A percentile compares a stretch with the other conserved stretches of the same genome.
Evolutionary conservation across 2,797 vertebrate species (phyloP).

Genomic region (Phrynocephalus forsythii): DNA sequence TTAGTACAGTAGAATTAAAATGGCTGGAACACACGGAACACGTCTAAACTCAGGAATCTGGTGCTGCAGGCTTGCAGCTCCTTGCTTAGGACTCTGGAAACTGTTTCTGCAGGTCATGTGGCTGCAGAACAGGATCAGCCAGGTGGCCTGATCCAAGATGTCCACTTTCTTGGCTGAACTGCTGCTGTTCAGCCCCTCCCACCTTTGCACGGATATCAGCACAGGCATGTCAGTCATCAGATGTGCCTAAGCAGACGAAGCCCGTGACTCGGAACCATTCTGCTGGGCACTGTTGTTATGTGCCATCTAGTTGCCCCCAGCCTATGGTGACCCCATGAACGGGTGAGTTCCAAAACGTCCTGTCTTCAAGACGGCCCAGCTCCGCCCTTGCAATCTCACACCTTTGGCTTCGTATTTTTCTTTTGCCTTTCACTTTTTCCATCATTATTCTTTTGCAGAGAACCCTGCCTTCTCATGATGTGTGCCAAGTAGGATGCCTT

Average conservation of each 20-base stretch:
- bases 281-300: background rate
- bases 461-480: too few relatives aligned
- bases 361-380: too few relatives aligned
- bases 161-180: background rate
- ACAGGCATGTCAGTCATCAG: background rate
- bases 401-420: background rate
- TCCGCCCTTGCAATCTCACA: too few relatives aligned
- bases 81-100: background rate
- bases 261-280: background rate
- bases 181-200: background rate
- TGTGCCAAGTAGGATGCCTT: too few relatives aligned
- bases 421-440: too few relatives aligned
- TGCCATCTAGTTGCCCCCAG: too few relatives aligned
- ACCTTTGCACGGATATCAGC: background rate
- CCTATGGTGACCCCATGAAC: too few relatives aligned
- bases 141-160: background rate
- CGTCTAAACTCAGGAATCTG: background rate
- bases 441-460: too few relatives aligned
- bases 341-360: too few relatives aligned
- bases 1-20: background rate
- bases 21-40: background rate
- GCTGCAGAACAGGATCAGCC: background rate
- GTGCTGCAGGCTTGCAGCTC: background rate
- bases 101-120: background rate
- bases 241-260: background rate